Evolutionary conservation across 2,113 vertebrate species (phyloP), one percentile per base, ranked within the genome.

Genomic region (Ameiurus melas): DNA sequence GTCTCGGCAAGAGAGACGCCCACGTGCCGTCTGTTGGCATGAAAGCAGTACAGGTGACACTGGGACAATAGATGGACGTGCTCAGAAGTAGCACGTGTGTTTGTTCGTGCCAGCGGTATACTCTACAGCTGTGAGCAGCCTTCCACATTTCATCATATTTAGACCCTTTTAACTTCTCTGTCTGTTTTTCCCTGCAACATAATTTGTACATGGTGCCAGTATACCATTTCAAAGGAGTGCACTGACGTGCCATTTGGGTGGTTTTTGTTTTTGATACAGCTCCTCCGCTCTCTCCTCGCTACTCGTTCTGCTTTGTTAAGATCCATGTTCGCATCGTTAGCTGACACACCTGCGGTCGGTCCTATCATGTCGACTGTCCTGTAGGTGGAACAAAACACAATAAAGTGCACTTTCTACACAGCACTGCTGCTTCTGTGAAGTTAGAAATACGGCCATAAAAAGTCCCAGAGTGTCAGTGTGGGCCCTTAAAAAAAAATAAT

Each of bases 261-360:
- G 27, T 77, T 88, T 89, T 88, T 89, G 68, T 70, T 85, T 75
- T 86, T 62, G 71, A 89, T 85, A 75, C 39, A 58, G 68, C 75
- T 81, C 64, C 75, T 71, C 57, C 60, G 19, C 58, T 10, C n/a
- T 71, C 75, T 55, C 85, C 75, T 71, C 62, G 12, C 47, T 66
- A 22, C 64, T 36, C 81, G 70, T 84, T 83, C 33, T 51, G 73
- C 43, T 58, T 89, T 79, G 57, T 88, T 83, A 64, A 47, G 30
- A 83, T n/a, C 82, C 79, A 53, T 87, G 88, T 88, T 89, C 87
- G 51, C 80, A 62, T 88, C 81, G 90, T 91, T 89, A 85, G 87
- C 85, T 47, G 94, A 94, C 95, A 96, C 93, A 96, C 95, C 95
- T 96, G 94, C 94, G 83, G 62, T 70, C 78, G 25, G 33, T 62